These are phyloP conservation scores for Platycheirus albimanus DNA, from an alignment of 2,888 invertebrate species.

Conservation along the genomic window DNA sequence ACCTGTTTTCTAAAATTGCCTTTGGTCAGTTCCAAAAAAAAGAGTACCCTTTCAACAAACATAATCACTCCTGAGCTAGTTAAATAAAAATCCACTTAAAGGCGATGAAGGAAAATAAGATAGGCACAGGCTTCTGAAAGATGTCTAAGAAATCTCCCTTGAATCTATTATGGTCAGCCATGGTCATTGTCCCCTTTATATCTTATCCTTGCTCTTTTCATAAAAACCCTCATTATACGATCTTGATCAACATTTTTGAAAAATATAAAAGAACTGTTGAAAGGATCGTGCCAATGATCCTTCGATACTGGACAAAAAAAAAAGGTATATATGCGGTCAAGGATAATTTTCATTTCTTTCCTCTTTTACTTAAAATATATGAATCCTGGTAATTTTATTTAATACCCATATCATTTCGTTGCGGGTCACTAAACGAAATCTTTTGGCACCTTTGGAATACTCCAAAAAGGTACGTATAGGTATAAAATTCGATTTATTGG, in stretches of 20 bases:
- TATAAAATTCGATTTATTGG: background rate
- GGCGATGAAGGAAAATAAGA: constrained; percentile 20
- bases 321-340: constrained; percentile 49
- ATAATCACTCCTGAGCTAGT: background rate
- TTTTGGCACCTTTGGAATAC: constrained; percentile 18
- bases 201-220: constrained; percentile 14
- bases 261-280: constrained; percentile 42
- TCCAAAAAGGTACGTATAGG: background rate
- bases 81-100: background rate
- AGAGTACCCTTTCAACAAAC: background rate
- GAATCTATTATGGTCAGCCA: constrained; percentile 44
- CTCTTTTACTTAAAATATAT: background rate
- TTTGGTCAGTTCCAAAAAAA: constrained; percentile 13
- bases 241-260: constrained; percentile 7
- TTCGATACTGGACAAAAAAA: constrained; percentile 33
- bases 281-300: constrained; percentile 60
- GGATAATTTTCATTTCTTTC: constrained; percentile 10
- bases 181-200: constrained; percentile 41
- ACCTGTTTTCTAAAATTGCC: constrained; percentile 3
- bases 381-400: constrained; percentile 23
- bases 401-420: constrained; percentile 66
- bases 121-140: constrained; percentile 23
- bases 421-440: constrained; percentile 64
- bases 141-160: constrained; percentile 42
- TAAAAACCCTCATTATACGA: constrained; percentile 7